phyloP scores from a whole-genome alignment of 2,113 vertebrate species.

The Nymphicus hollandicus region DNA sequence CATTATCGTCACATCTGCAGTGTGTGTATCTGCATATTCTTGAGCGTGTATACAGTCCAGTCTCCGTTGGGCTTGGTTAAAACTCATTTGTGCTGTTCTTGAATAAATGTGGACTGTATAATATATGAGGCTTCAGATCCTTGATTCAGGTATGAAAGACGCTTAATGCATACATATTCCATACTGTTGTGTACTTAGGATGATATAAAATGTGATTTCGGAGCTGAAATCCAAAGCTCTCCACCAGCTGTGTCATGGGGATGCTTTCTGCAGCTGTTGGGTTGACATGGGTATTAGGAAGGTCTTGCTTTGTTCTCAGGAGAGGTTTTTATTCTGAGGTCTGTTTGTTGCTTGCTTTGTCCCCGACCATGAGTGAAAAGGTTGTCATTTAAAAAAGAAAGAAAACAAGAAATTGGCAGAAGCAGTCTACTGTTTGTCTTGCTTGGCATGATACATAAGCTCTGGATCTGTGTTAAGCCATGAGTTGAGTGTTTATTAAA shows the following conservation, averaged over 20 bases:
- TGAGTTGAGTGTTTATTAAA: neutral
- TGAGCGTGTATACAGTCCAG: neutral
- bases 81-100: neutral
- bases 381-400: neutral
- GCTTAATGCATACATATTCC: neutral
- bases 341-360: neutral
- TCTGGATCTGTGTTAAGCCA: neutral
- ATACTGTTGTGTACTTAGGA: neutral
- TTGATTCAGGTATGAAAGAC: neutral
- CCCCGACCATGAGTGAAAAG: neutral
- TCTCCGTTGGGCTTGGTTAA: neutral
- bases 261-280: neutral
- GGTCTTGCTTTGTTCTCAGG: neutral
- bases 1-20: conserved; percentile 55
- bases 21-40: neutral
- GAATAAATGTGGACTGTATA: neutral
- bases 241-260: neutral
- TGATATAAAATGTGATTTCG: neutral
- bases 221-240: neutral
- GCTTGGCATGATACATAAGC: neutral
- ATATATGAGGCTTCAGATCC: neutral
- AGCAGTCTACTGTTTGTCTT: neutral
- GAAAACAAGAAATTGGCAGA: neutral
- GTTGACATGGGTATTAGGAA: neutral
- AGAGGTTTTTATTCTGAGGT: conserved; percentile 17